A percentile compares a stretch with the other conserved stretches of the same genome.
These are phyloP conservation scores for Semnornis frantzii DNA, from an alignment of 2,113 vertebrate genomes.

Conservation along the genomic window DNA sequence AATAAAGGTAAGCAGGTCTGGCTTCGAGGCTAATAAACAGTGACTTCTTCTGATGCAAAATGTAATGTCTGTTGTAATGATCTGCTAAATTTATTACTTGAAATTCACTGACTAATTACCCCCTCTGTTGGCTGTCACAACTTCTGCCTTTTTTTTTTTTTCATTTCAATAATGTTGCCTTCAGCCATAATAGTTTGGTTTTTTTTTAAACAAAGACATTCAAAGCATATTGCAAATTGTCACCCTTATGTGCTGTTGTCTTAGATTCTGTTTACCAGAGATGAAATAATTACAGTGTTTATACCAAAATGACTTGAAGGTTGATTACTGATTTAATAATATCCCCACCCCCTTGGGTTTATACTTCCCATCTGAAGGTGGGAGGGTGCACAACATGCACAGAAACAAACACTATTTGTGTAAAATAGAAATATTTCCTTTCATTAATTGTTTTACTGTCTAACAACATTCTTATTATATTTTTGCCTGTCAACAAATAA, in stretches of 20 bases:
- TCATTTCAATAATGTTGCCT: conserved; percentile 4
- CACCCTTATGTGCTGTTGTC: conserved; percentile 47
- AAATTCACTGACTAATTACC: conserved; percentile 30
- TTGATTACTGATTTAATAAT: conserved; percentile 58
- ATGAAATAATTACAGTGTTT: conserved; percentile 60
- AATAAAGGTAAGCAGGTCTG: background rate
- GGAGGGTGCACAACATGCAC: background rate
- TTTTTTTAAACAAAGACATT: conserved; percentile 52
- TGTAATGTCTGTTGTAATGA: background rate
- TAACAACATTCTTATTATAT: conserved; percentile 10
- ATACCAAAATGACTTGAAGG: conserved; percentile 45
- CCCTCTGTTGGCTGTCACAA: background rate
- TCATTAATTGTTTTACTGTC: conserved; percentile 20
- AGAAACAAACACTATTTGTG: conserved; percentile 36
- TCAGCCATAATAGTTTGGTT: background rate
- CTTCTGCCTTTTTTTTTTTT: background rate
- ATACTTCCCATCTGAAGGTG: conserved; percentile 37
- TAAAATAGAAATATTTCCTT: conserved; percentile 36
- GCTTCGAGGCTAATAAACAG: background rate
- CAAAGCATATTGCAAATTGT: conserved; percentile 46
- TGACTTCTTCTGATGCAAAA: background rate
- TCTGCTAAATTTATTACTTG: conserved; percentile 16
- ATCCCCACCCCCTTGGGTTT: conserved; percentile 30
- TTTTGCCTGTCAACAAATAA: conserved; percentile 54
- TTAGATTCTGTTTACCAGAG: conserved; percentile 52